Conservation (phyloP, 2,888 invertebrate genomes). For the Melinopterus prodromus region DNA sequence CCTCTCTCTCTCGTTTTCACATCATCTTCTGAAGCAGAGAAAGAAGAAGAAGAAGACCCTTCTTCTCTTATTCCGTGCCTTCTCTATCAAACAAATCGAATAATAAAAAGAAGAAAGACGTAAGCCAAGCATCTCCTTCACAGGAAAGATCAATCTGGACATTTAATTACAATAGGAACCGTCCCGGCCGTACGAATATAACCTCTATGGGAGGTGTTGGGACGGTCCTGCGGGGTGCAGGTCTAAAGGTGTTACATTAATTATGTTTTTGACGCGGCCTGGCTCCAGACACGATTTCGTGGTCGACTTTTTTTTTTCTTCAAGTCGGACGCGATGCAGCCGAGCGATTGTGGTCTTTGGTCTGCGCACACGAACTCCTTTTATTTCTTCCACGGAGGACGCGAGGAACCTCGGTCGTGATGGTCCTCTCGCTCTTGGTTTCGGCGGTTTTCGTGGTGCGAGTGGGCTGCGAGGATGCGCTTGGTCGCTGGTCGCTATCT, state of each 20-base stretch:
- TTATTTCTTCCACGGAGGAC: neutral
- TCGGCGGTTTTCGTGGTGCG: neutral
- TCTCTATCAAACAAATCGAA: neutral
- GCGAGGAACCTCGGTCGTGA: neutral
- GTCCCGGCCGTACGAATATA: neutral
- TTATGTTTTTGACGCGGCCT: conserved; percentile 44
- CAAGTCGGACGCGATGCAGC: conserved; percentile 14
- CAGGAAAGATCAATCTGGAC: neutral
- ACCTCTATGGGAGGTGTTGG: neutral
- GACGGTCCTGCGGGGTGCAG: neutral
- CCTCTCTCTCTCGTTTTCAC: too few species aligned
- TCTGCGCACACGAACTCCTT: neutral
- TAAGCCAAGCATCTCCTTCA: neutral
- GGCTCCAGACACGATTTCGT: conserved; percentile 44
- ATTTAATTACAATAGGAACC: neutral
- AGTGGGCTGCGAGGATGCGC: too few species aligned
- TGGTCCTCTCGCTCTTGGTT: neutral
- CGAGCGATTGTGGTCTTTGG: conserved; percentile 8
- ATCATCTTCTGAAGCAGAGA: too few species aligned
- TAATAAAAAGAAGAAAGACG: neutral
- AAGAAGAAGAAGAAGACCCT: too few species aligned
- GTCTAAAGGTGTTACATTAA: conserved; percentile 46
- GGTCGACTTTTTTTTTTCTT: conserved; percentile 38
- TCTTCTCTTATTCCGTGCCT: neutral
- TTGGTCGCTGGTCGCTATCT: neutral